Conservation (phyloP, 2,888 invertebrate genomes). For the Venustoraphidia nigricollis region DNA sequence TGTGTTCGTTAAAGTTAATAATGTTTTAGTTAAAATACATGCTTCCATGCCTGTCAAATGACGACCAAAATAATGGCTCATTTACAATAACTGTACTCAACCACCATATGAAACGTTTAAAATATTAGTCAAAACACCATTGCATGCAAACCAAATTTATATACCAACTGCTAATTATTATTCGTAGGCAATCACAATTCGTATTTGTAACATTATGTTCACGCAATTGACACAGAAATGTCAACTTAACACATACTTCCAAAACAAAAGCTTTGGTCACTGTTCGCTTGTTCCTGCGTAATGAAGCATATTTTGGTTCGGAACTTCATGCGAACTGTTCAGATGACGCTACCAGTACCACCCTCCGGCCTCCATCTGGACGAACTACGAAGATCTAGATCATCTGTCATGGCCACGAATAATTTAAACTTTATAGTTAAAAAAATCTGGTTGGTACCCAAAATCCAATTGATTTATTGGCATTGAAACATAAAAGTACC, state of each 20-base stretch:
- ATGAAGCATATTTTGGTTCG: too few relatives aligned
- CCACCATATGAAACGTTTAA: conserved; percentile 4
- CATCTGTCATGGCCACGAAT: too few relatives aligned
- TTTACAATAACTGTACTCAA: background rate
- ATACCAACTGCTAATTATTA: conserved; percentile 1
- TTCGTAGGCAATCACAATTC: background rate
- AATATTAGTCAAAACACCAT: conserved; percentile 1
- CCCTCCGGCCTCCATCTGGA: too few relatives aligned
- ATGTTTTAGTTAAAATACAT: background rate
- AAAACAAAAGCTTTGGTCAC: conserved; percentile 19
- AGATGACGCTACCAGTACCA: too few relatives aligned
- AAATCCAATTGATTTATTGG: too few relatives aligned
- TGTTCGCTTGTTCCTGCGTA: too few relatives aligned
- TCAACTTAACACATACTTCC: conserved; percentile 19
- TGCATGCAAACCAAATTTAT: conserved; percentile 1
- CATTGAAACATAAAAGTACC: too few relatives aligned
- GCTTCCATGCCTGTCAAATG: conserved; percentile 5
- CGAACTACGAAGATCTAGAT: too few relatives aligned
- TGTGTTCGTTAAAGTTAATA: background rate
- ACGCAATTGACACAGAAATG: conserved; percentile 17
- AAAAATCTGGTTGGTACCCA: too few relatives aligned
- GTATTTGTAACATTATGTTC: conserved; percentile 4
- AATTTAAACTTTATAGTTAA: too few relatives aligned
- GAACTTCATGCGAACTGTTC: too few relatives aligned
- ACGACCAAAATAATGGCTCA: background rate